Base-by-base conservation (phyloP, 2,888 invertebrate species). In the Phortica magna region DNA sequence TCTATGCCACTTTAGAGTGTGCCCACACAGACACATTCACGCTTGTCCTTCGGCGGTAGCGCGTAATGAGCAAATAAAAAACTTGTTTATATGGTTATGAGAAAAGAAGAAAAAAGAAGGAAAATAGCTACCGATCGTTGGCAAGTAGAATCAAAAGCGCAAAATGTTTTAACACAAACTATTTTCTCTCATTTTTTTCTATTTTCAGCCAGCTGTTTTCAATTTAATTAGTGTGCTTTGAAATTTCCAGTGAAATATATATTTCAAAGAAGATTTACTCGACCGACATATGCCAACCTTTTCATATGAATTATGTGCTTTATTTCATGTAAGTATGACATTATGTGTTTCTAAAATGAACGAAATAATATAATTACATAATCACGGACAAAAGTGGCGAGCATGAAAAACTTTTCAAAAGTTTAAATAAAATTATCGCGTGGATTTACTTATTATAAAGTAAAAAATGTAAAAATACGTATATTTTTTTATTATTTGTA, bases 61-160 rank as follows among this genome's bases (percentile, higher is more conserved):
- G 12, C 65, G 41, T 65, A 65, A 65, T 65, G 65, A 65, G 65
- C 65, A 65, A 65, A 65, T 65, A 65, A 65, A n/a, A 17, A 59
- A 12, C 48, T 48, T 48, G 48, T 48, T 14, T 48, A 14, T 48
- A 48, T 48, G 48, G 48, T 48, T 48, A 48, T 14, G 48, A 48
- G 7, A 48, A 48, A 48, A 12, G 14, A 48, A 31, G 31, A 31
- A 31, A 4, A 4, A 31, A 31, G 5, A 31, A 31, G 5, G 5
- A 31, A 31, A 31, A 14, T 9, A 48, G 48, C 48, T 12, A 48
- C 48, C 48, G 48, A 48, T 9, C 48, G 48, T 48, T 48, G 48
- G 61, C 17, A 61, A 61, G 19, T 9, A 14, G 10, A 65, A 14
- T 65, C 65, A 65, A 65, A 65, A 41, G 65, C 41, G 14, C 65